Evolutionary conservation across 2,888 invertebrate species (phyloP), one percentile per base, ranked within the genome.

Genomic region (Axea sp.): DNA sequence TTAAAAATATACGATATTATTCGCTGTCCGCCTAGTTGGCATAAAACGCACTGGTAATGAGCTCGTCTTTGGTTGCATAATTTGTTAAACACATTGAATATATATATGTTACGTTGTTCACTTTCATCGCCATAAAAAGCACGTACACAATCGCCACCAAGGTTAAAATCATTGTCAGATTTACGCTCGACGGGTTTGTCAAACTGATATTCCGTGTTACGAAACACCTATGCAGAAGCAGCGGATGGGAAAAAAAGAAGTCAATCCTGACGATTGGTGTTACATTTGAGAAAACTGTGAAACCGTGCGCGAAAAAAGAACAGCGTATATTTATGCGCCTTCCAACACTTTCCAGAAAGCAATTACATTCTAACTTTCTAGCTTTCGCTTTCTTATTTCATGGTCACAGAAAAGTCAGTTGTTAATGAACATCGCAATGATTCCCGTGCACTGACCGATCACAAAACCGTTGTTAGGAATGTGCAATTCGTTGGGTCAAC

Each of bases 361-460:
- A 65, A 73, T 69, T 74, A 69, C 35, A 60, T n/a, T 2, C 37
- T 22, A 24, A 74, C 74, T 74, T 69, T 74, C 74, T 59, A 69
- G 69, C 68, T 74, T 74, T 74, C 69, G 65, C 69, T 74, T 74
- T 74, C 69, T 35, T 64, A 9, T 55, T 53, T 43, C 57, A 73
- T 57, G 53, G 69, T 33, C 68, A 51, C 68, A 39, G 59, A 68
- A 59, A 59, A 51, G 35, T 51, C 37, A 12, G 37, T 49, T 41
- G 22, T 8, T 65, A 45, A 65, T 33, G 41, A 47, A 30, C 19
- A 28, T 24, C 49, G 28, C 22, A 30, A 22, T 39, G 15, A 31
- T 39, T 1, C 24, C 11, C 7, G 8, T 15, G 15, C 12, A 12
- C 22, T 4, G 6, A 2, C 19, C 4, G 30, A 39, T 49, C 49